These are phyloP conservation scores for Leptopilina boulardi DNA, from an alignment of 1,140 invertebrate species.

Conservation along the genomic window DNA sequence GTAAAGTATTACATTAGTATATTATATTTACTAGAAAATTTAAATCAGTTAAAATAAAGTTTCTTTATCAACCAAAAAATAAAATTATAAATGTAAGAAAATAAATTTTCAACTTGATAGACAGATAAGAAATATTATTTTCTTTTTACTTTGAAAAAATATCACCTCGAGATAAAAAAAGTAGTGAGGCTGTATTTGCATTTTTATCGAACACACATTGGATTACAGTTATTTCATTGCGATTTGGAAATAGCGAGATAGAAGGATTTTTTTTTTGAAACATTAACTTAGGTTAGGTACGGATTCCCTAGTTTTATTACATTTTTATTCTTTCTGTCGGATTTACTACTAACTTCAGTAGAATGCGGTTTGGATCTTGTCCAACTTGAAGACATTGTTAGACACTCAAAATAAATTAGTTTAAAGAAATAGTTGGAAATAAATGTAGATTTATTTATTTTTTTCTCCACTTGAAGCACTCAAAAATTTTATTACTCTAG, in stretches of 20 bases:
- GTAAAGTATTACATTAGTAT: no score
- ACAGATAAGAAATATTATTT: slow-evolving; percentile 2
- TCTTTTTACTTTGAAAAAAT: not conserved
- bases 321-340: slow-evolving; percentile 13
- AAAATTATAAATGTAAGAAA: not conserved
- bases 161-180: not conserved
- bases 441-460: not conserved
- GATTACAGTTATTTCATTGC: slow-evolving; percentile 36
- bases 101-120: not conserved
- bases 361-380: not conserved
- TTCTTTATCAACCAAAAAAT: not conserved
- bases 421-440: not conserved
- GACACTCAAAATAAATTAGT: not conserved
- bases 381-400: not conserved
- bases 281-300: slow-evolving; percentile 10
- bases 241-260: not conserved
- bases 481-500: no score
- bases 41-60: no score
- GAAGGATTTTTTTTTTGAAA: not conserved
- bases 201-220: slow-evolving; percentile 47
- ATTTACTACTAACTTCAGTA: slow-evolving; percentile 1
- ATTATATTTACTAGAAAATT: no score
- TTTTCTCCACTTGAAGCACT: not conserved
- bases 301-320: slow-evolving; percentile 4
- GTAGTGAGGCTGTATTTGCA: slow-evolving; percentile 39